Evolutionary conservation across 2,797 vertebrate genomes (phyloP), one percentile per base, ranked within the genome.

Genomic region (Microtus agrestis): DNA sequence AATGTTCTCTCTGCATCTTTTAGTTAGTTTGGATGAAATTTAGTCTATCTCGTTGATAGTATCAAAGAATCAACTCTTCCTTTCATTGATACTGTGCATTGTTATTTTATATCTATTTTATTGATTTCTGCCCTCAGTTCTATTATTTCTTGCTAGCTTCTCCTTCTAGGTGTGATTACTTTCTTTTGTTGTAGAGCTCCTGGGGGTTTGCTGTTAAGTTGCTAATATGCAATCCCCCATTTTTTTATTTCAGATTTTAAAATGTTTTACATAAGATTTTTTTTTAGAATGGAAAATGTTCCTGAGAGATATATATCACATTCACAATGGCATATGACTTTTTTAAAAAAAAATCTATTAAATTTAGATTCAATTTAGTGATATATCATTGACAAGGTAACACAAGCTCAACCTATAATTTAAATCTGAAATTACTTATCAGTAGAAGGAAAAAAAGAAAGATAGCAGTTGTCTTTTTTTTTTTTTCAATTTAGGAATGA

Each of bases 181-280:
- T 67, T 17, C 19, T 23, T 73, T 73, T 21, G 8, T 73, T 40
- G n/a, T 23, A 40, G n/a, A 40, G 21, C 37, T 73, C 63, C 37
- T 40, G 19, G 21, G 21, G 21, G 21, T 40, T 73, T 73, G 71
- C 37, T 73, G 2, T 40, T 73, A 73, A 73, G 10, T 40, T 73
- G 37, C 19, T 73, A 9, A 15, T 25, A 40, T 73, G 37, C 37
- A 23, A 25, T 73, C 7, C 1, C 69, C n/a, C 69, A n/a, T 71
- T 21, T 71, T 65, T 65, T 56, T 5, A 67, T 67, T 96, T 96
- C 37, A 95, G 87, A 96, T 48, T 89, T 96, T 91, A 86, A 59
- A 76, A 90, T 86, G n/a, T 93, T 96, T 96, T 94, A 93, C 81
- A 90, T 79, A 91, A 21, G 85, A 87, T 92, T 25, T 90, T 87